A percentile compares a stretch with the other conserved stretches of the same genome.
Conservation (phyloP, 2,113 vertebrate genomes). For the Aepyceros melampus region DNA sequence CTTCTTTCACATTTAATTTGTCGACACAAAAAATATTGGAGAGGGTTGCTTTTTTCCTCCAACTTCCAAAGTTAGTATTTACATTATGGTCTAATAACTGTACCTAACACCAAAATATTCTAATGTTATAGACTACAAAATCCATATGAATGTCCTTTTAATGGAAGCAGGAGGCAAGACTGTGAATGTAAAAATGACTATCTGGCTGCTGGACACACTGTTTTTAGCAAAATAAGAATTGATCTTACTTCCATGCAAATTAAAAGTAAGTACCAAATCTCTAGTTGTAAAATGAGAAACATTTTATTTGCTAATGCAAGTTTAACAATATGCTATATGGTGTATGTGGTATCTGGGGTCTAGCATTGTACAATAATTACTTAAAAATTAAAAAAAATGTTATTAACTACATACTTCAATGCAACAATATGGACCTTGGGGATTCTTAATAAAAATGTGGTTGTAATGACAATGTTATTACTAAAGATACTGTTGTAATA, state of each 20-base stretch:
- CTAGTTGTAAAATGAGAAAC: neutral
- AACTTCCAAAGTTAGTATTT: neutral
- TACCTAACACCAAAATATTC: neutral
- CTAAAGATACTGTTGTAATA: neutral
- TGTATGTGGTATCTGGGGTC: neutral
- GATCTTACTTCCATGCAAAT: slow-evolving; percentile 91
- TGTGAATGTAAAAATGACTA: slow-evolving; percentile 92
- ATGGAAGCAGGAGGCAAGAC: slow-evolving; percentile 91
- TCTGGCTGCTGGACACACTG: slow-evolving; percentile 89
- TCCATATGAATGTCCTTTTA: slow-evolving; percentile 95
- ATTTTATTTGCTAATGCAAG: neutral
- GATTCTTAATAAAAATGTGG: neutral
- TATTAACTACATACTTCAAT: neutral
- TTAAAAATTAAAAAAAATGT: neutral
- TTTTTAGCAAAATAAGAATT: slow-evolving; percentile 93
- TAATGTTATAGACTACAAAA: slow-evolving; percentile 86
- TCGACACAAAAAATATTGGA: neutral
- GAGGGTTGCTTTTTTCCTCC: neutral
- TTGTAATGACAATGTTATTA: neutral
- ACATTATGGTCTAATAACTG: neutral
- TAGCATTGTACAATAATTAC: neutral
- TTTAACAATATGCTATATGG: neutral
- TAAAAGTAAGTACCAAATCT: slow-evolving; percentile 85
- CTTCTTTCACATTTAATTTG: neutral
- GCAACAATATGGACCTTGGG: neutral